Base-by-base conservation (phyloP, 2,797 vertebrate genomes). In the Typhlichthys subterraneus region DNA sequence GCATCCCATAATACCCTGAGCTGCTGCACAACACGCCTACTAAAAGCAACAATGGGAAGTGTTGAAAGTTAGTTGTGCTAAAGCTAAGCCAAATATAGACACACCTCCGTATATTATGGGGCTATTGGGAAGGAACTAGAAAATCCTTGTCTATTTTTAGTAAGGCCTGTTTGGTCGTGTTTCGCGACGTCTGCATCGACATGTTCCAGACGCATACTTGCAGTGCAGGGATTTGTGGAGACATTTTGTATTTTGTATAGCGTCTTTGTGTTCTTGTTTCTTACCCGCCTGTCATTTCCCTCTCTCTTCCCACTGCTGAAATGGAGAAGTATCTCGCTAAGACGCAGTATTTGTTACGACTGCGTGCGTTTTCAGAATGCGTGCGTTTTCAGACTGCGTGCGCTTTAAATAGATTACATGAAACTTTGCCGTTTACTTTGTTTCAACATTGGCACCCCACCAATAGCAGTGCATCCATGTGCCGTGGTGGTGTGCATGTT, bases 71-170 rank as follows among this genome's bases (percentile, higher is more conserved):
- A 58, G 57, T 46, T 38, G 17, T 70, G 63, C 57, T 49, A 12
- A 55, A 72, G 66, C 70, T 66, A 72, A 85, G 72, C 75, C 80
- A 77, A 82, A 87, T 81, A 80, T 61, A 81, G 80, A 81, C 85
- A 86, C 85, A 65, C 81, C 76, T 70, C 47, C 45, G 53, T 49
- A 12, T 63, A 70, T 67, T 68, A 77, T 67, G 62, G 64, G 70
- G 48, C 65, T 55, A 46, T 71, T 63, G 61, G 61, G 12, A 74
- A 71, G 59, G 57, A 76, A 68, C 57, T 12, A 33, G 45, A 53
- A 63, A 62, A n/a, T 1, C 8, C 11, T 15, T 9, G 23, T 73
- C 88, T 91, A 92, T 90, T 90, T 88, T 78, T 87, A 90, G 80
- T 5, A 0, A 4, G 75, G n/a, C 89, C 62, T 89, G 91, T 88